Base-by-base conservation (phyloP, 2,888 invertebrate species). In the Cataglyphis albicans region DNA sequence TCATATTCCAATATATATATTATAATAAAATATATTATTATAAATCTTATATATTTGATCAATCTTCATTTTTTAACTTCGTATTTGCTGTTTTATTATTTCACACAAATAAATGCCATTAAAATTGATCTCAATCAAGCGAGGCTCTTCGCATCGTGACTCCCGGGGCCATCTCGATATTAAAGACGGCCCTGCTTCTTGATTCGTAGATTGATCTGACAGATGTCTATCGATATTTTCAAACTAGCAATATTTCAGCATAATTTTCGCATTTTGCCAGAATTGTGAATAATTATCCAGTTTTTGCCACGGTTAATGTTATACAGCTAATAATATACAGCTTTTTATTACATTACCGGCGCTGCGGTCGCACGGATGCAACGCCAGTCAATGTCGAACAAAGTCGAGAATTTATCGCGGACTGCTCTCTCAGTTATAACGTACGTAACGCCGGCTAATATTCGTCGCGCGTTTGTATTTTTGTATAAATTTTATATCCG, bases 401-500 rank as follows among this genome's bases (percentile, higher is more conserved):
- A 80, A 80, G 35, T 80, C 70, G 59, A 15, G 29, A 70, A 78
- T 78, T 80, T 80, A 80, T 80, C 70, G 57, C 59, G 59, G 21
- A 44, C 70, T 18, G 55, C 76, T 78, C 78, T 59, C 78, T 70
- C 78, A 18, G 70, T 80, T 80, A 80, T n/a, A 52, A 52, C 52
- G 4, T 65, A 76, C 55, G 15, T 75, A 75, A 64, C 52, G 35
- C 21, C n/a, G 55, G 70, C 70, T 70, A 70, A 55, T 70, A 70
- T 52, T 38, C 55, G 55, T 70, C 70, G 76, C 55, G 76, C 65
- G 15, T 55, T 80, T 80, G 68, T 70, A 80, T 61, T 68, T 80
- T 70, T 70, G 70, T 61, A 80, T 80, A 80, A 80, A 80, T 80
- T 80, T 80, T 80, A 68, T 25, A 68, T 68, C 70, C 59, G 59